These are phyloP conservation scores for Rotaria magnacalcarata DNA, from an alignment of 2,888 invertebrate genomes.

Conservation along the genomic window DNA sequence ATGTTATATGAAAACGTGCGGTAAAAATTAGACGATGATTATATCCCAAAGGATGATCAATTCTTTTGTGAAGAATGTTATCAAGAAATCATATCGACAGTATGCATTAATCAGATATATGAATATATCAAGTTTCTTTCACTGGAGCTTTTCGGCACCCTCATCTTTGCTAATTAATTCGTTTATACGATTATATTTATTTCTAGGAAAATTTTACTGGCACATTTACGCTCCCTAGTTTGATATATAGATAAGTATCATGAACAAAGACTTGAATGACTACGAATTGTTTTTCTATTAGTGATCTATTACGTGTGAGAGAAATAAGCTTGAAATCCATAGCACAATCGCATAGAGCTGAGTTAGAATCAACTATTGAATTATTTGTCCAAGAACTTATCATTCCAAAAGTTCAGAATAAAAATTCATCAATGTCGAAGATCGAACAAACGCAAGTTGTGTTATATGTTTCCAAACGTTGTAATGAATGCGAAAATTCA, in stretches of 20 bases:
- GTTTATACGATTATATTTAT: background rate
- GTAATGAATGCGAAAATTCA: background rate
- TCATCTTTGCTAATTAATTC: too few species aligned
- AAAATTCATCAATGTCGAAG: background rate
- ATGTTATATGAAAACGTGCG: background rate
- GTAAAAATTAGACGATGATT: background rate
- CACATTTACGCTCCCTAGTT: background rate
- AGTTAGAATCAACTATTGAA: background rate
- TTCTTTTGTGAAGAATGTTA: background rate
- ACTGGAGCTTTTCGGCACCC: too few species aligned
- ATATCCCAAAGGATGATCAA: background rate
- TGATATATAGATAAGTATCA: background rate
- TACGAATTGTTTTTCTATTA: background rate
- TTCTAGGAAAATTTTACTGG: background rate
- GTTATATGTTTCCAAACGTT: background rate
- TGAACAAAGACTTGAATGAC: background rate
- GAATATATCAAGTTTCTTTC: too few species aligned
- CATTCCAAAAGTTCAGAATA: background rate
- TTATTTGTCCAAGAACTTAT: background rate
- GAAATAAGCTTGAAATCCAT: background rate
- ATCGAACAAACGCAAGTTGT: background rate
- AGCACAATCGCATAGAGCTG: background rate
- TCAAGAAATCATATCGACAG: background rate
- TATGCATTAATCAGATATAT: background rate
- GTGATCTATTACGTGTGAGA: background rate